Evolutionary conservation across 2,113 vertebrate genomes (phyloP), one percentile per base, ranked within the genome.

Genomic region (Columba livia): DNA sequence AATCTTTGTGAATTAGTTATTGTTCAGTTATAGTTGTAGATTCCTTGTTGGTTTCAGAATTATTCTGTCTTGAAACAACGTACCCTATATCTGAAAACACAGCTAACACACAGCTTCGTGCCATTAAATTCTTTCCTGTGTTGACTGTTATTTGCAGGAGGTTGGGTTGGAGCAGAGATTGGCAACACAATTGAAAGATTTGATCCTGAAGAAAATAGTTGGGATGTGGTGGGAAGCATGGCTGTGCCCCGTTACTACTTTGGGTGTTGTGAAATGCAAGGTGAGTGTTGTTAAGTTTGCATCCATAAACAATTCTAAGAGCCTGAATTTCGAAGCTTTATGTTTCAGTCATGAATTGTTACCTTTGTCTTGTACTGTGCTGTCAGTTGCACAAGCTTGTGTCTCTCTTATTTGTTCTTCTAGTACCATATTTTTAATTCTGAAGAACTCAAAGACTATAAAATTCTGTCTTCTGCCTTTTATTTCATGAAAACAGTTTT

Each of bases 81-180:
- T 31, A n/a, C 14, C 26, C 1, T 14, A 4, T 40, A 12, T 72
- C 36, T 88, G 29, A 87, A 94, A 86, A 51, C 61, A 8, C 50
- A 61, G 57, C 48, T 80, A 58, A 65, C 9, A 8, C 51, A 40
- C 19, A 51, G 26, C 28, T 80, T 61, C 5, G 1, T 54, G 58
- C 15, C 38, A 34, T 60, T 71, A 34, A 85, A 29, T 86, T 91
- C 28, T 72, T 64, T 28, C 64, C 50, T n/a, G 8, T 66, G 23
- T 67, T 88, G 94, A 20, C 50, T 79, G 7, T 96, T 88, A 62
- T 29, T 97, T 98, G 57, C 75, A 99, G 99, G 99, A 74, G 99
- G 99, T 23, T 99, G 99, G 99, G 91, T 99, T 74, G 99, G 99
- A 89, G 98, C 99, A 34, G 99, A 99, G 97, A 99, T 99, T n/a